phyloP scores from a whole-genome alignment of 2,888 invertebrate genomes.

The Scaptomyza polygonia region DNA sequence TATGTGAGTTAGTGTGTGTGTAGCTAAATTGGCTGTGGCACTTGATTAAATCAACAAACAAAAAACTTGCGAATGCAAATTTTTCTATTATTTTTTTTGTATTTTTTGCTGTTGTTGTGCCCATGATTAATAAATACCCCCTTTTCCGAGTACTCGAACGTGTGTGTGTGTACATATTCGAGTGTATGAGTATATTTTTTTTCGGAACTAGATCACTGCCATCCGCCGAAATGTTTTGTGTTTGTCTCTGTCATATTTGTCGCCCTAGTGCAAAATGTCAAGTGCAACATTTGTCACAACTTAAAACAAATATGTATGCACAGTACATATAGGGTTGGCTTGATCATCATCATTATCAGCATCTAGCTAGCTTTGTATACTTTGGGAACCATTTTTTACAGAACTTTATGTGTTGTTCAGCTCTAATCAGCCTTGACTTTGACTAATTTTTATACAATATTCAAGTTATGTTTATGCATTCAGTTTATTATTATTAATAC shows the following conservation, averaged over 20 bases:
- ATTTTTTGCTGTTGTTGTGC: conserved; percentile 5
- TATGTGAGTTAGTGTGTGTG: conserved; percentile 27
- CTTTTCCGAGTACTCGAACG: conserved; percentile 8
- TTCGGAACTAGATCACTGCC: conserved; percentile 14
- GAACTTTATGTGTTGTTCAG: too few species aligned
- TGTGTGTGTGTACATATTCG: neutral
- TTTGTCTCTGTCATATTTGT: conserved; percentile 65
- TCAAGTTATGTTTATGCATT: neutral
- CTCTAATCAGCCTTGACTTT: neutral
- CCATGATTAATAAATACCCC: conserved; percentile 45
- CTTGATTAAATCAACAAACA: conserved; percentile 74
- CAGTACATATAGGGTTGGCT: neutral
- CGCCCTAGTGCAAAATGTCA: conserved; percentile 58
- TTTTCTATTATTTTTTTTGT: conserved; percentile 32
- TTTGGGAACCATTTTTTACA: too few species aligned
- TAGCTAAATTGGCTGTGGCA: conserved; percentile 62
- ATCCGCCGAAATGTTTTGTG: conserved; percentile 42
- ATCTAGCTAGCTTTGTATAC: neutral
- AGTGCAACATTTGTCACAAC: conserved; percentile 62
- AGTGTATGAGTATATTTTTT: conserved; percentile 5
- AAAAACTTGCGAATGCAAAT: conserved; percentile 64
- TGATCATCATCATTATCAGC: neutral
- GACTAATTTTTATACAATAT: neutral
- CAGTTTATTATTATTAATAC: neutral
- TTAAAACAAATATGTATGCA: neutral